Evolutionary conservation across 2,113 vertebrate genomes (phyloP).

Genomic region (Acanthochromis polyacanthus): DNA sequence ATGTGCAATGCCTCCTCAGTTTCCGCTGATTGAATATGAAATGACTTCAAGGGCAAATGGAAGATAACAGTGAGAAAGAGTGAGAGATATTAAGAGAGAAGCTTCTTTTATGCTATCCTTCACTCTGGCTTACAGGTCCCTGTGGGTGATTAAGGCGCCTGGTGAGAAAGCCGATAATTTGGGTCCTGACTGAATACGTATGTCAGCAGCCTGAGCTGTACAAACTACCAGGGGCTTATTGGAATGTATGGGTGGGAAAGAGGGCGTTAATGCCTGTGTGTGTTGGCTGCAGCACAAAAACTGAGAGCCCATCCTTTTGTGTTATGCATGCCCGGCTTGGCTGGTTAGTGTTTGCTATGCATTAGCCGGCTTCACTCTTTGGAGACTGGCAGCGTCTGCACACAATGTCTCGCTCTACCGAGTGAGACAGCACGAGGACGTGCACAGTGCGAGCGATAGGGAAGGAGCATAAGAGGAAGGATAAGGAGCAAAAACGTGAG

Average conservation of each 20-base stretch:
- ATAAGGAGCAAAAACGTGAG: constrained; percentile 21
- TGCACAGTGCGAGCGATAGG: constrained; percentile 32
- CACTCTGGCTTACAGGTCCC: constrained; percentile 57
- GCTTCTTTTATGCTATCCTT: constrained; percentile 58
- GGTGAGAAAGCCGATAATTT: constrained; percentile 71
- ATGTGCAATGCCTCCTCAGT: constrained; percentile 50
- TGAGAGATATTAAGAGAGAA: constrained; percentile 34
- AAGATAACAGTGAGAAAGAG: constrained; percentile 44
- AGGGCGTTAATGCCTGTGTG: constrained; percentile 51
- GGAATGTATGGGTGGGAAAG: constrained; percentile 62
- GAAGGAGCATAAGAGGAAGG: constrained; percentile 29
- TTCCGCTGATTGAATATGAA: constrained; percentile 69
- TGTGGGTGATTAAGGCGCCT: constrained; percentile 63
- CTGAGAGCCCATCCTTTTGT: constrained; percentile 55
- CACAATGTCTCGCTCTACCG: constrained; percentile 73
- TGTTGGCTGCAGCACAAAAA: constrained; percentile 43
- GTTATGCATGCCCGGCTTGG: constrained; percentile 68
- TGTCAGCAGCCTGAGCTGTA: constrained; percentile 71
- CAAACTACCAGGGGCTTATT: constrained; percentile 66
- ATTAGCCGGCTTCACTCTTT: constrained; percentile 71
- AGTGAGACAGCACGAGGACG: constrained; percentile 67
- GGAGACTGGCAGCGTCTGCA: constrained; percentile 71
- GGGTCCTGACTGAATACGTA: constrained; percentile 64
- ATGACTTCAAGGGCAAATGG: constrained; percentile 68
- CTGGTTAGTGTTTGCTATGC: constrained; percentile 73